Evolutionary conservation across 2,888 invertebrate species (phyloP).

Genomic region (Hemistola chrysoprasaria): DNA sequence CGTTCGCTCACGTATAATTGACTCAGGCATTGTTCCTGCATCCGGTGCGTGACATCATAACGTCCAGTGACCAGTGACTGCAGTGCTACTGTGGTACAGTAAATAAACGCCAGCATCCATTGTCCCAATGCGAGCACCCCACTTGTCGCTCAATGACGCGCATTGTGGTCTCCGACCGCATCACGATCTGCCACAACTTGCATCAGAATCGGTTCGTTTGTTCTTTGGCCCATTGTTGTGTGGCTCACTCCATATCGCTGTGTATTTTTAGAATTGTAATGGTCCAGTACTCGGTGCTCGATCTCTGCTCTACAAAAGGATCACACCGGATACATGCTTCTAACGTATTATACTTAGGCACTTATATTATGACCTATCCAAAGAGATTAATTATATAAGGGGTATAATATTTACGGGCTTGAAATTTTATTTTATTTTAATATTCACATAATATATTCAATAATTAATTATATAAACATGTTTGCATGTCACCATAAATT

Average conservation of each 20-base stretch:
- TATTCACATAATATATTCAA: no score
- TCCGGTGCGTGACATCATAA: constrained; percentile 65
- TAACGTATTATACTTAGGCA: no score
- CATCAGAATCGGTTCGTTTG: constrained; percentile 35
- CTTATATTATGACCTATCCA: no score
- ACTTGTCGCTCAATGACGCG: constrained; percentile 48
- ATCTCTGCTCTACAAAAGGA: background rate
- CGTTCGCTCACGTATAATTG: constrained; percentile 48
- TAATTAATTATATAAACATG: no score
- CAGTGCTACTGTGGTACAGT: constrained; percentile 2
- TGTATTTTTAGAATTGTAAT: constrained; percentile 14
- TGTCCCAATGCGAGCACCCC: constrained; percentile 44
- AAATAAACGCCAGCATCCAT: constrained; percentile 43
- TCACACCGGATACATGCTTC: no score
- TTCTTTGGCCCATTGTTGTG: constrained; percentile 27
- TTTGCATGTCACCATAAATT: no score
- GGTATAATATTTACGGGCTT: no score
- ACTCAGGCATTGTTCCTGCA: constrained; percentile 55
- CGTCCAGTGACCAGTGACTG: constrained; percentile 8
- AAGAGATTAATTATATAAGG: no score
- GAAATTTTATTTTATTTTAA: no score
- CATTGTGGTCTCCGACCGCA: constrained; percentile 52
- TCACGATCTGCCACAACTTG: constrained; percentile 30
- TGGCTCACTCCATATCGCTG: constrained; percentile 10
- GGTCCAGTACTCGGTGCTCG: constrained; percentile 16